Evolutionary conservation across 2,797 vertebrate genomes (phyloP), one percentile per base, ranked within the genome.

Genomic region (Sebastes cheni): DNA sequence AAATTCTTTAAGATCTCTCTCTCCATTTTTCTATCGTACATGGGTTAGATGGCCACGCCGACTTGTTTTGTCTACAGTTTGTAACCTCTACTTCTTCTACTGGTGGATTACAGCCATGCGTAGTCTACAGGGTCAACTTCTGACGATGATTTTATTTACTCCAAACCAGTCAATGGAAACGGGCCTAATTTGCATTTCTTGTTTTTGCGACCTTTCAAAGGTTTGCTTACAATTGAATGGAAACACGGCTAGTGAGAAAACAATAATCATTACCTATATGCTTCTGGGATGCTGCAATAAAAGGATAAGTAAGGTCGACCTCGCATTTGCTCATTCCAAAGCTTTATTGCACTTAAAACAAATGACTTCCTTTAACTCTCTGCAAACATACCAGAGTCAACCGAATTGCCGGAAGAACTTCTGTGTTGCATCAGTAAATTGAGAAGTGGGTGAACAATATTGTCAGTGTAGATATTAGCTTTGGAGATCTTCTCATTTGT

Each of bases 401-500:
- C 25, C 11, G 64, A 74, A 80, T 81, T 89, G 79, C 86, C 72
- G 1, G 46, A 81, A 72, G 42, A 77, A 71, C 46, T 62, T 80
- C 29, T 54, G 58, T 78, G 75, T 89, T 89, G 86, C 86, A 69
- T 86, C 86, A 89, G 72, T 87, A 79, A 83, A 81, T 70, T 82
- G 70, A 87, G 54, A 87, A 65, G 81, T 62, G 72, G 52, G 7
- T 61, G 70, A 84, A 83, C 83, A 81, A 76, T 27, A 29, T 80
- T 89, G 84, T 72, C 82, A 77, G 76, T 29, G 73, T 81, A 23
- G 77, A 90, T 84, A 82, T 88, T 86, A 86, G 77, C 81, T 81
- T 67, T 73, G 61, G 52, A 82, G 80, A 85, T 77, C 83, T 84
- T 29, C 81, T 84, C 67, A 74, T 90, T 84, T 88, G 81, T 90